Base-by-base conservation (phyloP, 1,140 invertebrate species). In the Lepidurus arcticus region DNA sequence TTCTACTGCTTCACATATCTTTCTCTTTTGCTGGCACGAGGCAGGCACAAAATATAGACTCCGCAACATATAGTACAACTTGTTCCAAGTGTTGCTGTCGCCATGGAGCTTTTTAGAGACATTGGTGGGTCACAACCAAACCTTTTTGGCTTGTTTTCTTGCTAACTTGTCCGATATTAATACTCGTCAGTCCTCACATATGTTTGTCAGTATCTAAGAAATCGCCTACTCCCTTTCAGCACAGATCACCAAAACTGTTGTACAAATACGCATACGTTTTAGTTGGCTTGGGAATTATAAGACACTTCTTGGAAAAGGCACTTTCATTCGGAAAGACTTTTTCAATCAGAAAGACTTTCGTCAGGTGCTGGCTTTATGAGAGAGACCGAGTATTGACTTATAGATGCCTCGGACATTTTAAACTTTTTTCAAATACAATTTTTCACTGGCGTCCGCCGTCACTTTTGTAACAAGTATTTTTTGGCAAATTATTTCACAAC, bases 381-480 rank as follows among this genome's bases (percentile, higher is more conserved):
- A 65, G 53, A 65, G 53, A 65, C 53, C 13, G 53, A 65, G 53
- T 65, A 65, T 65, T 65, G 53, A 65, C 53, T 65, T 65, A 13
- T 65, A 65, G 53, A 65, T 16, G 13, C 53, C 21, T 21, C 53
- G 53, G 53, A 65, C 53, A 65, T 65, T 16, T 11, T 65, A 7
- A 9, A 65, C 8, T 6, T 65, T 65, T 65, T 65, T 21, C 9
- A 65, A 34, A 34, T 34, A 34, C 34, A 34, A 34, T 34, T 34
- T 34, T 34, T 65, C 8, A 65, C 21, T 13, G 13, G 13, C 53
- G 13, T 65, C 53, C 53, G 53, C 53, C 13, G 21, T 5, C 53
- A 65, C 34, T 34, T 65, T 16, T 11, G 13, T 16, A 65, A 65
- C 53, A 65, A 65, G 6, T 65, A 16, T 47, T 65, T 65, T 65